Evolutionary conservation across 2,113 vertebrate species (phyloP), one percentile per base, ranked within the genome.

Genomic region (Hystrix cristata): DNA sequence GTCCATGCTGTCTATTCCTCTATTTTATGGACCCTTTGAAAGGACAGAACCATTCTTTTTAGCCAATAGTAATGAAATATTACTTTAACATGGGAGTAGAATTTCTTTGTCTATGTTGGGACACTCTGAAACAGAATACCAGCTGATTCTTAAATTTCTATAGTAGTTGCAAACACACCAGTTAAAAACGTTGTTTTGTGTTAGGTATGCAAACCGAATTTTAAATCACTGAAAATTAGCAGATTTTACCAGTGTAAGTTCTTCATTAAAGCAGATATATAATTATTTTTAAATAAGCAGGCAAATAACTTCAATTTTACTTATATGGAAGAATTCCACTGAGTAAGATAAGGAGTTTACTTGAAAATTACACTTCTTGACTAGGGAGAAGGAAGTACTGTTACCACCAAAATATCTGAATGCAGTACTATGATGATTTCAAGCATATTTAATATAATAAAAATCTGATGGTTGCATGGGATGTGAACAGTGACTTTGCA

Each of bases 11-110:
- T 94, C 95, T 88, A 31, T 78, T 95, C 96, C 65, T 90, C 57
- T 96, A 87, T 51, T 98, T 97, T 97, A 97, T 98, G 84, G 90
- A 94, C 72, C 29, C 90, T 95, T 97, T 91, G 87, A 97, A 97
- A 96, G 97, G 79, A 59, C 65, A 60, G 59, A 83, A 55, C 3
- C 31, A 62, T 78, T 97, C 46, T 71, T 81, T 86, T 92, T 79
- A 91, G 69, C 19, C 94, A 88, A 65, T 80, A 93, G 81, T 85
- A 96, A 87, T 96, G 94, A 97, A 96, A 96, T 96, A 93, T 87
- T 92, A 81, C 83, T 82, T 93, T 87, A 81, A 34, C 46, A 74
- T 38, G 57, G 64, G 80, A 95, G n/a, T 94, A 90, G 79, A 80
- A 71, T 91, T 95, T 93, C 64, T 62, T 87, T 78, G 10, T 78